These are phyloP conservation scores for Iguana delicatissima DNA, from an alignment of 2,797 vertebrate genomes.

Conservation along the genomic window DNA sequence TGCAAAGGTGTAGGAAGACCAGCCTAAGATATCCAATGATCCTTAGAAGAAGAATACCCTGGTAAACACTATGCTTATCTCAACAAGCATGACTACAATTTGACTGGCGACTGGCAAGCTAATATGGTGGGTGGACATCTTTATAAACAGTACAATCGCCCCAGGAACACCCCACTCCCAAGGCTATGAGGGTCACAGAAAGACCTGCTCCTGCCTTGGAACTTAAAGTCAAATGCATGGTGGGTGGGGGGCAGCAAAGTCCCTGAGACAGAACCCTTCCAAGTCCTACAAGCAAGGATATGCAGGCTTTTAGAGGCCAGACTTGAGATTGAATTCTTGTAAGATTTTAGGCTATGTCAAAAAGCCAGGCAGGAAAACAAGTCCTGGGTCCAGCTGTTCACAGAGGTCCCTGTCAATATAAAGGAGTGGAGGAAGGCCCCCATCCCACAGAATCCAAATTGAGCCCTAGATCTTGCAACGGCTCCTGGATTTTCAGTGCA, in stretches of 20 bases:
- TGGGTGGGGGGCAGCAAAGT: fast-evolving
- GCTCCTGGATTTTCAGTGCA: neutral
- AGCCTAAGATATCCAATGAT: neutral
- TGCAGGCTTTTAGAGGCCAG: neutral
- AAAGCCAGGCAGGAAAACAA: neutral
- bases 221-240: no score
- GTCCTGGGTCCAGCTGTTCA: neutral
- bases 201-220: neutral
- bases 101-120: no score
- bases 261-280: neutral
- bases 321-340: neutral
- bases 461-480: neutral
- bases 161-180: no score
- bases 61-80: neutral
- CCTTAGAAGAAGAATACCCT: neutral
- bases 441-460: neutral
- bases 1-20: neutral
- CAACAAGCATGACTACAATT: neutral
- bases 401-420: neutral
- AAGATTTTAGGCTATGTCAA: neutral
- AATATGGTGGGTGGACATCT: neutral
- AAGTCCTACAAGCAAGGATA: neutral
- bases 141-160: neutral
- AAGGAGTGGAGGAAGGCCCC: neutral
- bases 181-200: neutral